Percentiles rank a stretch among this genome's conserved stretches.
phyloP scores from a whole-genome alignment of 2,888 invertebrate genomes.

The Nomada goodeniana region DNA sequence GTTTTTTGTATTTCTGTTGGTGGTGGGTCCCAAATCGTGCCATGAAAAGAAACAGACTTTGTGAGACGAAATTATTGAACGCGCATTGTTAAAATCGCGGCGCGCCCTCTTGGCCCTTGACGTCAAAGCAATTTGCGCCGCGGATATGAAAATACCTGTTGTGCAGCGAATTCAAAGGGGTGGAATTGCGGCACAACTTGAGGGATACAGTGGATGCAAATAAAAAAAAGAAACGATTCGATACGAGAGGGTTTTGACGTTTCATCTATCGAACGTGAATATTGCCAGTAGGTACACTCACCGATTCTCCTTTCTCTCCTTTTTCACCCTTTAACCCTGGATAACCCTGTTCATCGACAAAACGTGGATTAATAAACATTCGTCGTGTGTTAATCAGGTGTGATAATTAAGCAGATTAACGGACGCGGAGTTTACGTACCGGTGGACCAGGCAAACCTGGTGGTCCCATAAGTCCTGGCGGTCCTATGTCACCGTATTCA shows the following conservation, averaged over 20 bases:
- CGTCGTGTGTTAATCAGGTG: neutral
- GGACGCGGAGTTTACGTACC: constrained; percentile 76
- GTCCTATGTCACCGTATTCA: constrained; percentile 96
- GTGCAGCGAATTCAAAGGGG: constrained; percentile 34
- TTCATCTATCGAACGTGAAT: constrained; percentile 26
- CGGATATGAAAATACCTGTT: constrained; percentile 22
- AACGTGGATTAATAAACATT: constrained; percentile 35
- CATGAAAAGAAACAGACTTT: constrained; percentile 76
- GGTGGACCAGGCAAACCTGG: constrained; percentile 90
- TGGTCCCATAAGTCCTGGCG: constrained; percentile 97
- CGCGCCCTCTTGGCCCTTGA: constrained; percentile 11
- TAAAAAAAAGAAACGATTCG: constrained; percentile 19
- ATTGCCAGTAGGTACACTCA: constrained; percentile 85
- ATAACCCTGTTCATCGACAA: constrained; percentile 87
- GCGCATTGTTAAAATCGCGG: neutral
- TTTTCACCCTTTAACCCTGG: constrained; percentile 96
- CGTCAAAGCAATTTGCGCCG: constrained; percentile 19
- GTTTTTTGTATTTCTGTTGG: constrained; percentile 93
- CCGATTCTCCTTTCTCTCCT: constrained; percentile 97
- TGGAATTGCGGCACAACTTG: constrained; percentile 29
- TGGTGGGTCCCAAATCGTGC: constrained; percentile 60
- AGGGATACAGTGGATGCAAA: constrained; percentile 39
- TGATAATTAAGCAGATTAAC: neutral
- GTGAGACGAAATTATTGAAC: constrained; percentile 56
- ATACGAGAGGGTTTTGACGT: constrained; percentile 9